Percentiles rank a stretch among this genome's conserved stretches.
Conservation (phyloP, 1,140 invertebrate genomes). For the Aphelinus atriplicis region DNA sequence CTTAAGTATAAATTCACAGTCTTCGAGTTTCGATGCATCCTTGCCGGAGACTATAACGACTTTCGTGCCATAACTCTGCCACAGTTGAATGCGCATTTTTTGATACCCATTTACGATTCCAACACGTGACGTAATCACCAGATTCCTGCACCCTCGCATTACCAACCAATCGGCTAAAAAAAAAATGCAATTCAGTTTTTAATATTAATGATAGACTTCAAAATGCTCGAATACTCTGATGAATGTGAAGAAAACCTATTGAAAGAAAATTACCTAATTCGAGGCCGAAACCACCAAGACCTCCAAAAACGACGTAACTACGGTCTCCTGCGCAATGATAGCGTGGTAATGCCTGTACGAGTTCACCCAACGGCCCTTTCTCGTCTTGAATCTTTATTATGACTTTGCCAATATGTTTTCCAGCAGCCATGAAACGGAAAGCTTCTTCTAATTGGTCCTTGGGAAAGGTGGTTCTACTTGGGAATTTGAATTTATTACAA, state of each 20-base stretch:
- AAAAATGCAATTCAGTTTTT: background rate
- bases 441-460: conserved; percentile 64
- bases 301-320: conserved; percentile 70
- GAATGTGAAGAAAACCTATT: no score
- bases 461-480: conserved; percentile 57
- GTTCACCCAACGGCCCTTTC: conserved; percentile 47
- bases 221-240: no score
- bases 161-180: conserved; percentile 75
- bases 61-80: conserved; percentile 67
- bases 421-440: conserved; percentile 74
- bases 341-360: conserved; percentile 65
- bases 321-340: conserved; percentile 64
- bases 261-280: conserved; percentile 66
- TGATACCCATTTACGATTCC: conserved; percentile 80
- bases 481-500: no score
- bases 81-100: conserved; percentile 62
- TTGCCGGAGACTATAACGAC: conserved; percentile 64
- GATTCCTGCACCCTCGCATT: conserved; percentile 72
- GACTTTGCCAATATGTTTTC: conserved; percentile 82
- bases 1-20: conserved; percentile 69
- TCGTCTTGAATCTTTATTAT: conserved; percentile 70
- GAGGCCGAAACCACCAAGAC: conserved; percentile 84
- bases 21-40: conserved; percentile 63
- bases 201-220: no score
- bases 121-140: conserved; percentile 77